Conservation (phyloP, 1,140 invertebrate species). For the Matsumurasca onukii region DNA sequence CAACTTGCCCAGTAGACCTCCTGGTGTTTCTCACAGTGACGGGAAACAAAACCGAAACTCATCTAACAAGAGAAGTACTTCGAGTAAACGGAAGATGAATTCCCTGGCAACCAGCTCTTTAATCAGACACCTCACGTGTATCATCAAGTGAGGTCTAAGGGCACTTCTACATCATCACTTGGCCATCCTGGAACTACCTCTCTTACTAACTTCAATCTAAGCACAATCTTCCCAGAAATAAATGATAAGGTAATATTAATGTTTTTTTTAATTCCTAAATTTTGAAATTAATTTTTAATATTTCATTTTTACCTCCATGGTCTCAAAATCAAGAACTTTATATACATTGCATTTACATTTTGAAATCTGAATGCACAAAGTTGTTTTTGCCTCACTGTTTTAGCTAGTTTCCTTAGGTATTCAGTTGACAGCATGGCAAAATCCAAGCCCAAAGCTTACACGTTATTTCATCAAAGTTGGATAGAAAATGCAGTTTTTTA, state of each 20-base stretch:
- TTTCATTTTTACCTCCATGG: too few species aligned
- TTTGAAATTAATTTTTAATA: too few species aligned
- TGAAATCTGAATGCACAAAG: too few species aligned
- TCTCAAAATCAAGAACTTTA: too few species aligned
- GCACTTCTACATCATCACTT: constrained; percentile 11
- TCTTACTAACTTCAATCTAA: constrained; percentile 66
- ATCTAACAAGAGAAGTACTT: not conserved
- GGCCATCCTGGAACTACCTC: constrained; percentile 47
- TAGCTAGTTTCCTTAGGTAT: too few species aligned
- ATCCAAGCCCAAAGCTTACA: too few species aligned
- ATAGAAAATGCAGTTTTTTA: too few species aligned
- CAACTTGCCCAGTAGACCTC: not conserved
- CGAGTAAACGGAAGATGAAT: constrained; percentile 14
- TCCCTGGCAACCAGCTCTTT: not conserved
- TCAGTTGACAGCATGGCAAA: too few species aligned
- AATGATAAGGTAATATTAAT: constrained; percentile 59
- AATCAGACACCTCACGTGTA: constrained; percentile 11
- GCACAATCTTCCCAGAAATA: constrained; percentile 68
- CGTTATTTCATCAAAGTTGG: too few species aligned
- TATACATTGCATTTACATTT: too few species aligned
- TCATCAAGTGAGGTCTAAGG: not conserved
- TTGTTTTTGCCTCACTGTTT: too few species aligned
- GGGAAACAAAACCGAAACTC: not conserved
- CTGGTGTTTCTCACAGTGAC: constrained; percentile 4
- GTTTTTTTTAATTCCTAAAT: constrained; percentile 12